Conservation (phyloP, 2,113 vertebrate species). For the Mugil cephalus region DNA sequence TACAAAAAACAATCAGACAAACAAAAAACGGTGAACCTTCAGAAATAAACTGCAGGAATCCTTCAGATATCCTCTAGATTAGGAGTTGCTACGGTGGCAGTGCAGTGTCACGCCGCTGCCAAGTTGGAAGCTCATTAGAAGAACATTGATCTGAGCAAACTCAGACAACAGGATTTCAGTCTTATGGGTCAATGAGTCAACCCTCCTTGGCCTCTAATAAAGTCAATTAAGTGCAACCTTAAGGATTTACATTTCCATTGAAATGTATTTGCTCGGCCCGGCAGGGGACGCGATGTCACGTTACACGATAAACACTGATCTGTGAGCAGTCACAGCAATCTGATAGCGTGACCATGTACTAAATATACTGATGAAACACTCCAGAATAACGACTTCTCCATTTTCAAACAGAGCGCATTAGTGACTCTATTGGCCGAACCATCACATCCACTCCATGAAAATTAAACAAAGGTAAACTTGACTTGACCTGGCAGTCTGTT, state of each 20-base stretch:
- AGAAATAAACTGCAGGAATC: neutral
- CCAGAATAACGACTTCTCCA: too few relatives aligned
- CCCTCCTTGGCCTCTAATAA: neutral
- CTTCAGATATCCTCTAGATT: too few relatives aligned
- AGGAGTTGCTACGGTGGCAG: neutral
- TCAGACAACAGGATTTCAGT: neutral
- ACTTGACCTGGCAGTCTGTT: too few relatives aligned
- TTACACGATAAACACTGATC: neutral
- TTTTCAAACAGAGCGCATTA: too few relatives aligned
- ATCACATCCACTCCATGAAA: too few relatives aligned
- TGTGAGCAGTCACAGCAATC: neutral
- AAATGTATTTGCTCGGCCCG: too few relatives aligned
- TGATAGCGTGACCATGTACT: too few relatives aligned
- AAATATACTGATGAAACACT: too few relatives aligned
- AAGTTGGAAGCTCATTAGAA: constrained; percentile 6
- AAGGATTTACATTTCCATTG: neutral
- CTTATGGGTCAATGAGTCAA: neutral
- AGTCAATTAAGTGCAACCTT: neutral
- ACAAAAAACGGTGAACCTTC: too few relatives aligned
- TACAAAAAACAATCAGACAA: too few relatives aligned
- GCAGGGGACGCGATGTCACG: neutral
- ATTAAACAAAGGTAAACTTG: too few relatives aligned
- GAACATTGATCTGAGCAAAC: neutral
- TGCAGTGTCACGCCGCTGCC: neutral
- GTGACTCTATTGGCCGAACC: too few relatives aligned